These are phyloP conservation scores for Stichodactyla helianthus DNA, from an alignment of 64 coral and sea anemone genomes.

Conservation along the genomic window DNA sequence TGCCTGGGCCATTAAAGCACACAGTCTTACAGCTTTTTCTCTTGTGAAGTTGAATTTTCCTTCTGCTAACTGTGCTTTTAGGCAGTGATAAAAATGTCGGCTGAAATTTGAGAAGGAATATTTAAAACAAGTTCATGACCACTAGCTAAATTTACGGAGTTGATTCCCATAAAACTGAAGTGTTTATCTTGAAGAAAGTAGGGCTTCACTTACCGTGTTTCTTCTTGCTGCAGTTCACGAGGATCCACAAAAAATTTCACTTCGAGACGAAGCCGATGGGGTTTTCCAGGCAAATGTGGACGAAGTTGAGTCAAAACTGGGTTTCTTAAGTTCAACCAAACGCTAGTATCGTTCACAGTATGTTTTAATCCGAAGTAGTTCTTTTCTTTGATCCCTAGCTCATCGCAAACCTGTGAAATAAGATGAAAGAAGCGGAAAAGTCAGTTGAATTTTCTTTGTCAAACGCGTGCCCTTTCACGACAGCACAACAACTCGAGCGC, in stretches of 20 bases:
- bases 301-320: conserved; percentile 86
- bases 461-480: conserved; percentile 27
- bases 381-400: conserved; percentile 86
- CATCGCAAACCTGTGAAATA: conserved; percentile 64
- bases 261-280: conserved; percentile 92
- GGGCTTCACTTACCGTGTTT: conserved; percentile 64
- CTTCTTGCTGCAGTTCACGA: conserved; percentile 97
- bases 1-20: conserved; percentile 73
- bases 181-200: background rate
- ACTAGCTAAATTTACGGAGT: background rate
- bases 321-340: conserved; percentile 96
- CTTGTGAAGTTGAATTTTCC: conserved; percentile 81
- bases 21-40: conserved; percentile 58
- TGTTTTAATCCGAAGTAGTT: conserved; percentile 94
- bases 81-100: conserved; percentile 83
- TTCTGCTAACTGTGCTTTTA: conserved; percentile 71
- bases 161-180: background rate
- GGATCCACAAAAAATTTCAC: conserved; percentile 97
- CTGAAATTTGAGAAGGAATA: conserved; percentile 41
- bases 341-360: conserved; percentile 66
- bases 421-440: background rate
- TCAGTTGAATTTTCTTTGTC: conserved; percentile 27
- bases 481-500: background rate
- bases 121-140: background rate
- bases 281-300: conserved; percentile 93